phyloP scores from a whole-genome alignment of 2,888 invertebrate genomes.

The Eupithecia inturbata region DNA sequence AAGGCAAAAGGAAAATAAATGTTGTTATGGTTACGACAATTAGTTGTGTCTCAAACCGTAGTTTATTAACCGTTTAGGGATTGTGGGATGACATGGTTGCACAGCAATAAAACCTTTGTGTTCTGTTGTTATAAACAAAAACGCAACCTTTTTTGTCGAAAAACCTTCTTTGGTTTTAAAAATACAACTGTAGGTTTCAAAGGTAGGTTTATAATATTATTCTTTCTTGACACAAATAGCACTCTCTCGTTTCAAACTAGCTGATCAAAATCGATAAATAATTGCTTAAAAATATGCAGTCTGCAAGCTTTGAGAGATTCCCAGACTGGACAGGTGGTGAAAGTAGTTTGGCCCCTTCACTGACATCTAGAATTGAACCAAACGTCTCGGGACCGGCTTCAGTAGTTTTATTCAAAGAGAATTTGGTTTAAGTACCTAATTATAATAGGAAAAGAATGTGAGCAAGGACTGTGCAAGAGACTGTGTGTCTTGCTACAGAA shows the following conservation, averaged over 20 bases:
- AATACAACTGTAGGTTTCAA: not conserved
- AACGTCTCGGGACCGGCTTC: not conserved
- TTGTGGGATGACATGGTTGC: not conserved
- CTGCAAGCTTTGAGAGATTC: constrained; percentile 19
- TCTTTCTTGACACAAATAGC: not conserved
- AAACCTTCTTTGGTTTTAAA: not conserved
- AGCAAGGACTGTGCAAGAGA: too few relatives aligned
- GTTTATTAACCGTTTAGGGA: not conserved
- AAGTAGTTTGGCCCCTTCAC: constrained; percentile 46
- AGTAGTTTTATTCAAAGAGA: not conserved
- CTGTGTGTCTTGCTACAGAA: too few relatives aligned
- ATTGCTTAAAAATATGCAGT: not conserved
- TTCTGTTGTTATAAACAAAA: not conserved
- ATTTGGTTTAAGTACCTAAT: not conserved
- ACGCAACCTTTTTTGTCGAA: not conserved
- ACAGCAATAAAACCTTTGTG: not conserved
- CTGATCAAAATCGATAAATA: not conserved
- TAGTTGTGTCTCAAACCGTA: too few relatives aligned
- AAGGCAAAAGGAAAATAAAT: not conserved
- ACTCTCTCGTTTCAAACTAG: not conserved
- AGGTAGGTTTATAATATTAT: not conserved
- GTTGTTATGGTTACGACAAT: too few relatives aligned
- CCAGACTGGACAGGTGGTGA: constrained; percentile 46
- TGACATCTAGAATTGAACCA: constrained; percentile 12
- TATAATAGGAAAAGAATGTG: too few relatives aligned